Evolutionary conservation across 2,113 vertebrate genomes (phyloP), one percentile per base, ranked within the genome.

Genomic region (Austrofundulus limnaeus): DNA sequence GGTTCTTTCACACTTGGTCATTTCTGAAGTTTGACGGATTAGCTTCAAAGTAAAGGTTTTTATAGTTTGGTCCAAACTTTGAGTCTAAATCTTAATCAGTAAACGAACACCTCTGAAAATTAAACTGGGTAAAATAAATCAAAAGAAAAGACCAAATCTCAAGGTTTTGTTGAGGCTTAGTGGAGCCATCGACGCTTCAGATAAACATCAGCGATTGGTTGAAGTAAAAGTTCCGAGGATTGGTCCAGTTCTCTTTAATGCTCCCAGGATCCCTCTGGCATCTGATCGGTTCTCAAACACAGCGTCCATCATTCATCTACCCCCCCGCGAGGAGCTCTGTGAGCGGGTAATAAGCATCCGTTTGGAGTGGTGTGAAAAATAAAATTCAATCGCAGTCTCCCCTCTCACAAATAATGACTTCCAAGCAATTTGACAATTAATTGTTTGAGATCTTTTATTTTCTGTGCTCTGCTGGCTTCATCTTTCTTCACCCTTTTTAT

Each of bases 331-430:
- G 37, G 82, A 84, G 64, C 75, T 92, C 90, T 91, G 92, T 94
- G 81, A 66, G 88, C 83, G 94, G 96, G 96, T 97, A 97, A 97
- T 94, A 91, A 80, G 93, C 93, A 92, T 78, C 71, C 86, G 90
- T 90, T 90, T 91, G 94, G 92, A 94, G 94, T 96, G 93, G 89
- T 94, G 94, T 88, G 85, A 28, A 79, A 72, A 57, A 62, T 63
- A 45, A 48, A 74, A 68, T 67, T 82, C 93, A 75, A 78, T 87
- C 56, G 64, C 70, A 57, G 43, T 91, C 90, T 87, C 83, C 89
- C 88, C 68, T 77, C 75, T 71, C 69, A 55, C 69, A 54, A 70
- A 70, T 75, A 77, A 81, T 78, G 57, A 80, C 1, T 65, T 61
- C 71, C 91, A 93, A 94, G 91, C 93, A 94, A 92, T 92, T 81